phyloP scores from a whole-genome alignment of 2,113 vertebrate genomes.

The Prolemur simus region DNA sequence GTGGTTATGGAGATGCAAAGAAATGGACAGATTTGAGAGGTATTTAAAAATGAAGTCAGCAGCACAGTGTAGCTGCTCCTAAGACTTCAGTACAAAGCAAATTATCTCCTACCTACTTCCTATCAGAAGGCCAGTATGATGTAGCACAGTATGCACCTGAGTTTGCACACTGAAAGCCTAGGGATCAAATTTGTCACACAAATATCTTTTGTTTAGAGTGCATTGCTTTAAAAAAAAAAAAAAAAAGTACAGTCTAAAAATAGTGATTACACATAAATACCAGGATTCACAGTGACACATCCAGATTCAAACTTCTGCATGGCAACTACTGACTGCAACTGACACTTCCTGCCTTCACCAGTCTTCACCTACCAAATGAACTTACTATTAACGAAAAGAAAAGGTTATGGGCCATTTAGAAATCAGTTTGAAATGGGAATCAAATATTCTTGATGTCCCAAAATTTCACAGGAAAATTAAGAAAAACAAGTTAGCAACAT shows the following conservation, averaged over 20 bases:
- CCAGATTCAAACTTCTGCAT: not conserved
- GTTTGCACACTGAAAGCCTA: not conserved
- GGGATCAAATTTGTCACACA: not conserved
- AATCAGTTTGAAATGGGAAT: not conserved
- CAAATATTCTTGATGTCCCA: not conserved
- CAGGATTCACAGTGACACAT: not conserved
- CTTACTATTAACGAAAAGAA: not conserved
- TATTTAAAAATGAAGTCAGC: not conserved
- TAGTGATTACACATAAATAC: not conserved
- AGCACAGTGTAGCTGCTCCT: rapidly evolving
- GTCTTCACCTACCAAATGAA: not conserved
- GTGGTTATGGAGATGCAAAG: not conserved
- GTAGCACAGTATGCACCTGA: rapidly evolving
- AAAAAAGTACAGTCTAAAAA: not conserved
- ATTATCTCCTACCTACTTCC: not conserved
- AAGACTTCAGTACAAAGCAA: not conserved
- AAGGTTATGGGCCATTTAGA: not conserved
- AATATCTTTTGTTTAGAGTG: not conserved
- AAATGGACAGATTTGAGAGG: not conserved
- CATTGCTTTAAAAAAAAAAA: not conserved
- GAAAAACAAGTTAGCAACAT: not conserved
- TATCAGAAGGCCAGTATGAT: not conserved
- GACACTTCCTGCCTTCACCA: rapidly evolving
- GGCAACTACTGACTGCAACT: not conserved
- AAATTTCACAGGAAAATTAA: not conserved